Evolutionary conservation across 2,113 vertebrate genomes (phyloP), one percentile per base, ranked within the genome.

Genomic region (Poecilia latipinna): DNA sequence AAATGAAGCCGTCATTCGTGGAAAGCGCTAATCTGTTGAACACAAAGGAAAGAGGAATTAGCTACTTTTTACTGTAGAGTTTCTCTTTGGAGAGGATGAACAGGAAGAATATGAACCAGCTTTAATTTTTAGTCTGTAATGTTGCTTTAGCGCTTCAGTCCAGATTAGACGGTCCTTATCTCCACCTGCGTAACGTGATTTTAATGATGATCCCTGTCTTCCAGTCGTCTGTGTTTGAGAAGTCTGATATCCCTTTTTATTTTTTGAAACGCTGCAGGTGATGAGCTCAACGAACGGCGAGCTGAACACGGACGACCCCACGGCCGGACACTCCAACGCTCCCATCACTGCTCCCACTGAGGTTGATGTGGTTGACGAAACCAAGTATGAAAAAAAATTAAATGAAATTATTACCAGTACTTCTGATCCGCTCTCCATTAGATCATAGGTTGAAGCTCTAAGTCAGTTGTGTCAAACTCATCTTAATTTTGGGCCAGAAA

Each of bases 251-350:
- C 77, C 26, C 88, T 48, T 79, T 3, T 57, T n/a, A 1, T 57
- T 54, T 8, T 24, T 54, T 54, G 48, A 22, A 24, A 66, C 37
- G 33, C 3, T 79, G 0, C 92, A 99, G 98, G 97, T 98, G 85
- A 96, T 98, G 94, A 98, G 97, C 92, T 99, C 97, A 74, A 98
- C 97, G 39, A 98, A 99, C 0, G 98, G 98, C 8, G 98, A 99
- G 94, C 93, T 99, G 92, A 99, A 99, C 86, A 96, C 97, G 0
- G 98, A 99, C 0, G 97, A 99, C 89, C 97, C 97, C 5, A 98
- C 97, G 0, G 98, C 98, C 0, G 98, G 96, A 88, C 97, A 99
- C 89, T 99, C 98, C 68, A 99, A 98, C 1, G 97, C 98, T 68
- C 98, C 98, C 88, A 99, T 99, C 94, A 98, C 97, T 0, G 97